Percentiles rank a stretch among this genome's conserved stretches.
Evolutionary conservation across 2,113 vertebrate species (phyloP).

Genomic region (Macrotis lagotis): DNA sequence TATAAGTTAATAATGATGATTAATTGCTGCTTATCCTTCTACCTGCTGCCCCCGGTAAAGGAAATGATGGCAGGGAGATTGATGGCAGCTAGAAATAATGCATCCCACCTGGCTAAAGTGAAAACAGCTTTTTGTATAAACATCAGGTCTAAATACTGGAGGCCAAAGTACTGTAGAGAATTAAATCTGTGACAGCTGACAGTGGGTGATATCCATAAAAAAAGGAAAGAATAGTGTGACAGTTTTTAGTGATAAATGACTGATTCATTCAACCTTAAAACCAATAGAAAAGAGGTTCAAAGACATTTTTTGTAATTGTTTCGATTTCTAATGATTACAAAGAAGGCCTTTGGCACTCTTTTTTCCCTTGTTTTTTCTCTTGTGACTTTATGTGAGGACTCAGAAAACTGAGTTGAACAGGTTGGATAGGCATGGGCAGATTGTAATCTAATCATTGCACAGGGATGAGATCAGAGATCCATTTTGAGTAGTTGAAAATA

Average conservation of each 20-base stretch:
- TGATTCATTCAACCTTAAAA: not conserved
- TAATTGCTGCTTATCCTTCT: not conserved
- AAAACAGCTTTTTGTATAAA: not conserved
- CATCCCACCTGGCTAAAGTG: not conserved
- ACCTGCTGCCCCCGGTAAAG: slow-evolving; percentile 17
- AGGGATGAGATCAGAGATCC: not conserved
- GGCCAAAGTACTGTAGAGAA: not conserved
- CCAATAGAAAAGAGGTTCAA: not conserved
- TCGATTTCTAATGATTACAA: not conserved
- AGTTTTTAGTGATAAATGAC: not conserved
- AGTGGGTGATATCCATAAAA: not conserved
- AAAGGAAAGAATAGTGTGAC: not conserved
- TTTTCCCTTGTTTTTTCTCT: no score
- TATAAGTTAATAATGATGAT: slow-evolving; percentile 25
- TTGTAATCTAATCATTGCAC: not conserved
- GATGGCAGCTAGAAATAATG: not conserved
- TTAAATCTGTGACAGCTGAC: not conserved
- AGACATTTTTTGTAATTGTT: not conserved
- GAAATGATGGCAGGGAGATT: not conserved
- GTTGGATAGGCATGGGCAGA: not conserved
- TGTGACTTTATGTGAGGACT: not conserved
- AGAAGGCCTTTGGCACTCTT: not conserved
- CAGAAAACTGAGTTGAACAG: not conserved
- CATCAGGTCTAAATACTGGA: not conserved
- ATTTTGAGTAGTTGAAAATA: not conserved